phyloP scores from a whole-genome alignment of 2,797 vertebrate species.

The Ficedula albicollis region DNA sequence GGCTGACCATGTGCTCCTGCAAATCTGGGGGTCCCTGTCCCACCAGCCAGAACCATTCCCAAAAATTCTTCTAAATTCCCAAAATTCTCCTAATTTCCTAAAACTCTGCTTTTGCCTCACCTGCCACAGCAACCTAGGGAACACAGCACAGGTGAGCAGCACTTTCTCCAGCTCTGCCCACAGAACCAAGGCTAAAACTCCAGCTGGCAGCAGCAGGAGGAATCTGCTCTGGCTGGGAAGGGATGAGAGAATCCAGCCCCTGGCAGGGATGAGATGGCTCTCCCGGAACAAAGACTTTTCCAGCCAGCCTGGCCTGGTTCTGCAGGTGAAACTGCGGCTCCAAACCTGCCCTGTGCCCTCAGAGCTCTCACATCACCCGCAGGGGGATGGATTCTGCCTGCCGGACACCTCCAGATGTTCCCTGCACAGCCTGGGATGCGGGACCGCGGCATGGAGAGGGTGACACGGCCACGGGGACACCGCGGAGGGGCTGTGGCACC shows the following conservation, averaged over 20 bases:
- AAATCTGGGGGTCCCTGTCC: neutral
- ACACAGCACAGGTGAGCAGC: neutral
- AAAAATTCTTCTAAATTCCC: neutral
- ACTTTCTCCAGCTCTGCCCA: neutral
- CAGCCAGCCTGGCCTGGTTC: neutral
- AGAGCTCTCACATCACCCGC: neutral
- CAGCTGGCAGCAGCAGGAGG: neutral
- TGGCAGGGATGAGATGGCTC: neutral
- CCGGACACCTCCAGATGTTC: neutral
- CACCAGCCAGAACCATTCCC: neutral
- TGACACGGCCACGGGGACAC: neutral
- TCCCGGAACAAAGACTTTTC: accelerated
- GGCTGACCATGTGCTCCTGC: accelerated
- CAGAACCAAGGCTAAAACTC: neutral
- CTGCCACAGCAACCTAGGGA: neutral
- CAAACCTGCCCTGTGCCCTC: neutral
- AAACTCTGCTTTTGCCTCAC: neutral
- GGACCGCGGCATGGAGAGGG: too few relatives aligned
- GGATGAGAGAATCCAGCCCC: neutral
- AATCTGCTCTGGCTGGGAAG: neutral
- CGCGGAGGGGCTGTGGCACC: too few relatives aligned
- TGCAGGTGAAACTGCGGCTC: neutral
- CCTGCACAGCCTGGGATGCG: neutral
- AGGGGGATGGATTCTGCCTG: neutral
- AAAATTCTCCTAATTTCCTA: neutral